Evolutionary conservation across 2,797 vertebrate species (phyloP).

Genomic region (Coranthus polyacanthus): DNA sequence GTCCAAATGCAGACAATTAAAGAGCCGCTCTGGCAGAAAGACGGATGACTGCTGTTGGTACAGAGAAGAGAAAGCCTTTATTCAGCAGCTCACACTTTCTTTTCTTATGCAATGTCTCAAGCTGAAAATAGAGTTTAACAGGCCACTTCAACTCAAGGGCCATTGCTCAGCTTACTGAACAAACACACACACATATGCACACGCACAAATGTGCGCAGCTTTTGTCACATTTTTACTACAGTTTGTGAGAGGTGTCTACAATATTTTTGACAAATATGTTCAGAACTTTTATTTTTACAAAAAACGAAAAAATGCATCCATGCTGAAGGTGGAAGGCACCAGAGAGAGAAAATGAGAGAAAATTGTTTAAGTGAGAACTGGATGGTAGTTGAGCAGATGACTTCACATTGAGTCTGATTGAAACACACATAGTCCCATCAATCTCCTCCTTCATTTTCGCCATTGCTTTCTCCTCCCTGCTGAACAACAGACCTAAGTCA

Average conservation of each 20-base stretch:
- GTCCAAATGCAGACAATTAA: constrained; percentile 94
- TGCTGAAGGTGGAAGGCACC: constrained; percentile 19
- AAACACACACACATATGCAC: constrained; percentile 5
- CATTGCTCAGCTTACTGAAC: constrained; percentile 36
- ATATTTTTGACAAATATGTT: neutral
- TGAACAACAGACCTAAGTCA: constrained; percentile 74
- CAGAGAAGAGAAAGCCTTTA: constrained; percentile 75
- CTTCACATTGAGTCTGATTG: constrained; percentile 57
- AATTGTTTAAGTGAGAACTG: constrained; percentile 44
- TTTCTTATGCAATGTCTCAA: constrained; percentile 84
- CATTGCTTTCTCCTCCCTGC: constrained; percentile 71
- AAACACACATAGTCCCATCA: constrained; percentile 57
- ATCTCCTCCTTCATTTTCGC: constrained; percentile 59
- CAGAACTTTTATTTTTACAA: neutral
- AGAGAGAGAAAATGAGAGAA: constrained; percentile 6
- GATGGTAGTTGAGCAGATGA: constrained; percentile 44
- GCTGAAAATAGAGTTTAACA: constrained; percentile 59
- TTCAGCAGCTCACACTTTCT: constrained; percentile 72
- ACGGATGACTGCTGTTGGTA: constrained; percentile 86
- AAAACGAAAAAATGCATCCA: neutral
- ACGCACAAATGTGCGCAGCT: constrained; percentile 6
- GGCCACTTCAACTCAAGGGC: constrained; percentile 75
- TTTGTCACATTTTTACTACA: constrained; percentile 10
- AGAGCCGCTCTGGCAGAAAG: constrained; percentile 86
- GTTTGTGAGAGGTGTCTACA: neutral